Conservation (phyloP, 1,140 invertebrate species). For the Trigoniulus corallinus region DNA sequence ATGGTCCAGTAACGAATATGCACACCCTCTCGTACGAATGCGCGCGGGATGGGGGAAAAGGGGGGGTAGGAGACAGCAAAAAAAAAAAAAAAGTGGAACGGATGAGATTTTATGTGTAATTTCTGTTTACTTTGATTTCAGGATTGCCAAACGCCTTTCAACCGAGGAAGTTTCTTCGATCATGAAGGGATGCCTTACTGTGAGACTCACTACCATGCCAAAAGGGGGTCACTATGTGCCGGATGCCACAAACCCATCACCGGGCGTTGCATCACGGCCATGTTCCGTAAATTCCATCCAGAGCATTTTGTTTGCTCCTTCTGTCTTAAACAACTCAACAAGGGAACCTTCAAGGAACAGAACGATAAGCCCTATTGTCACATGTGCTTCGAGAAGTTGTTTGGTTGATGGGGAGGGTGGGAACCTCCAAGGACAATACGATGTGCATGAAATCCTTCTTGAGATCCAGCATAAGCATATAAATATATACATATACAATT, state of each 20-base stretch:
- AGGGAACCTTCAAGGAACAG: conserved; percentile 95
- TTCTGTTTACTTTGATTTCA: conserved; percentile 28
- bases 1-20: too few relatives aligned
- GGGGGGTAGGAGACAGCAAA: too few relatives aligned
- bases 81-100: too few relatives aligned
- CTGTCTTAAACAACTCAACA: conserved; percentile 91
- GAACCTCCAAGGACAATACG: too few relatives aligned
- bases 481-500: too few relatives aligned
- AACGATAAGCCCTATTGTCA: conserved; percentile 98
- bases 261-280: conserved; percentile 92
- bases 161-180: conserved; percentile 85
- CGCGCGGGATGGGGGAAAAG: too few relatives aligned
- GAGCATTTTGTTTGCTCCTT: conserved; percentile 98
- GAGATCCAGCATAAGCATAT: too few relatives aligned
- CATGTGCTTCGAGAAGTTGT: conserved; percentile 90
- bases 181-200: conserved; percentile 93
- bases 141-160: conserved; percentile 85
- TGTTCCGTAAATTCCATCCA: conserved; percentile 97
- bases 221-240: conserved; percentile 87
- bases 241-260: conserved; percentile 95
- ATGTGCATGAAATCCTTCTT: too few relatives aligned
- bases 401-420: too few relatives aligned
- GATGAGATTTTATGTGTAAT: too few relatives aligned
- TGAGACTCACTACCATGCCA: conserved; percentile 94
- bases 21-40: too few relatives aligned